Base-by-base conservation (phyloP, 2,888 invertebrate genomes). In the Mongoloraphidia duomilia region DNA sequence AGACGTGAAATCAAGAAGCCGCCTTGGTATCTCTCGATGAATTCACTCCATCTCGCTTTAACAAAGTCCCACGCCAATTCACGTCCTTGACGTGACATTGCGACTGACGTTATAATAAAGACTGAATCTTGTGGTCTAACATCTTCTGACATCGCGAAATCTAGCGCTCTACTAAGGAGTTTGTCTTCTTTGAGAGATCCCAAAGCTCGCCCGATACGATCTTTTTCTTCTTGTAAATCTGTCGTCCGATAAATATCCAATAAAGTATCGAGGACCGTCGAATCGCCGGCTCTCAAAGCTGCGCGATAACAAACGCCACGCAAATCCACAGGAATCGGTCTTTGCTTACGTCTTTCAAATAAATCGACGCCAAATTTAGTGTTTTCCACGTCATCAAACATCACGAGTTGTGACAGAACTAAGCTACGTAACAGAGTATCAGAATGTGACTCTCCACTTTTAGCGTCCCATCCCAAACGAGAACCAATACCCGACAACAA, bases 141-240 rank as follows among this genome's bases (percentile, higher is more conserved):
- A 65, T 94, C 88, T 51, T 86, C 84, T 69, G 89, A 84, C 67
- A 88, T 77, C 8, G 89, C 80, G 65, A 91, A 90, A 49, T 86
- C 74, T 17, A 90, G 75, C 41, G 90, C 89, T 59, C 80, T 79
- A 44, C 74, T 72, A 50, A 93, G 72, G 50, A 92, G 69, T 26
- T 69, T 70, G 11, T 80, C 76, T 65, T 91, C 81, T 53, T 75
- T 76, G 48, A 88, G 80, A 40, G 85, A 80, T 36, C 94, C 95
- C 49, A 95, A 74, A 6, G 91, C 80, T 51, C 87, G 75, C 50
- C 88, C 79, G 61, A 96, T 85, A 60, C 95, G 79, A 65, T 92
- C 89, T 66, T 91, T 92, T 66, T 96, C 95, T 68, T 95, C 95
- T 61, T 91, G 89, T 56, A 93, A 71, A 69, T 93, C 93, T 8